Conservation (phyloP, 2,888 invertebrate species). For the Camponotus fellah region DNA sequence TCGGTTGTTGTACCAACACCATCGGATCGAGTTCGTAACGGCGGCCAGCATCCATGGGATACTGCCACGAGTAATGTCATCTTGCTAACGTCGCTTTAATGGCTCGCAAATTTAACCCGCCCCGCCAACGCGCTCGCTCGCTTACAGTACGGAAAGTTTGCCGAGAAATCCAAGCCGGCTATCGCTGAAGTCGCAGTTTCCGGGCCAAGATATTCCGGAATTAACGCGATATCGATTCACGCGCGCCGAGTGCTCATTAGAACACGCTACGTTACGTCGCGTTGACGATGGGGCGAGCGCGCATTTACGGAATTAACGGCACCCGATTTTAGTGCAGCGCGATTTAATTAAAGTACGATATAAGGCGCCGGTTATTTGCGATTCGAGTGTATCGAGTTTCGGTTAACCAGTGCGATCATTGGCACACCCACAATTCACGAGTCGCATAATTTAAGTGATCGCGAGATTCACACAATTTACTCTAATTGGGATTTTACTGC, state of each 20-base stretch:
- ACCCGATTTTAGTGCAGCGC: constrained; percentile 34
- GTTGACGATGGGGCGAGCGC: neutral
- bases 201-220: constrained; percentile 60
- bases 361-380: constrained; percentile 38
- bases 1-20: constrained; percentile 40
- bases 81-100: constrained; percentile 71
- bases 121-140: constrained; percentile 40
- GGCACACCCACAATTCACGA: constrained; percentile 1
- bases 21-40: constrained; percentile 26
- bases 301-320: constrained; percentile 50
- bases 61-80: constrained; percentile 52
- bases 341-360: constrained; percentile 39
- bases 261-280: constrained; percentile 51
- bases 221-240: constrained; percentile 68
- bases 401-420: constrained; percentile 13
- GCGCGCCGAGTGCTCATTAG: constrained; percentile 53
- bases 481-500: neutral
- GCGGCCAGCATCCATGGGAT: constrained; percentile 36
- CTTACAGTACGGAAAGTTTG: constrained; percentile 62
- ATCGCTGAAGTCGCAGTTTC: constrained; percentile 51
- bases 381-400: neutral
- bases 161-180: constrained; percentile 63
- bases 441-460: neutral
- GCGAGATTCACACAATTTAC: neutral
- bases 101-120: constrained; percentile 70